Percentiles rank a stretch among this genome's conserved stretches.
phyloP scores from a whole-genome alignment of 2,888 invertebrate genomes.

The Pollenia angustigena region DNA sequence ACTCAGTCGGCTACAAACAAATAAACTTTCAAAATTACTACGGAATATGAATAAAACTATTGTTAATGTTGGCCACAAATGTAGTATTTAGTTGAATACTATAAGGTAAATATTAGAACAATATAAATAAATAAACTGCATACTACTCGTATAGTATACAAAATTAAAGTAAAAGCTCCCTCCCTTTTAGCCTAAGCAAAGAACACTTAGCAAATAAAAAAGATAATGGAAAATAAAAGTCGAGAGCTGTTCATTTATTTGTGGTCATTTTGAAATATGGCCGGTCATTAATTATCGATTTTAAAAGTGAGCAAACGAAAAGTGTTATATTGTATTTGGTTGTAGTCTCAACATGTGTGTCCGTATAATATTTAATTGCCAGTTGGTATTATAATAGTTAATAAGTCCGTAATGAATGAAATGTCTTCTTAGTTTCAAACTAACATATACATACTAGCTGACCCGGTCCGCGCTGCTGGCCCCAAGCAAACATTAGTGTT shows the following conservation, averaged over 20 bases:
- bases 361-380: background rate
- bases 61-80: background rate
- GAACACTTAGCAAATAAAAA: background rate
- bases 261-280: conserved; percentile 8
- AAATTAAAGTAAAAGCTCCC: background rate
- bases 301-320: conserved; percentile 15
- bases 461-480: too few species aligned
- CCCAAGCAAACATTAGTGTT: too few species aligned
- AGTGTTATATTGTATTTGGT: conserved; percentile 21
- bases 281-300: conserved; percentile 40
- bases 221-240: conserved; percentile 9
- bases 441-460: too few species aligned
- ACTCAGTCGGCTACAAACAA: background rate
- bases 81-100: background rate
- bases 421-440: too few species aligned
- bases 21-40: background rate
- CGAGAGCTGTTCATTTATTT: background rate
- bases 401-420: too few species aligned
- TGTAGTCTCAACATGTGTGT: background rate
- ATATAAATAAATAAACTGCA: background rate
- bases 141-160: too few species aligned
- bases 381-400: background rate
- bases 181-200: background rate
- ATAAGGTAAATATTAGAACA: conserved; percentile 33
- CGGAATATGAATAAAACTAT: background rate